phyloP scores from a whole-genome alignment of 2,888 invertebrate genomes.

The Apoderus coryli region DNA sequence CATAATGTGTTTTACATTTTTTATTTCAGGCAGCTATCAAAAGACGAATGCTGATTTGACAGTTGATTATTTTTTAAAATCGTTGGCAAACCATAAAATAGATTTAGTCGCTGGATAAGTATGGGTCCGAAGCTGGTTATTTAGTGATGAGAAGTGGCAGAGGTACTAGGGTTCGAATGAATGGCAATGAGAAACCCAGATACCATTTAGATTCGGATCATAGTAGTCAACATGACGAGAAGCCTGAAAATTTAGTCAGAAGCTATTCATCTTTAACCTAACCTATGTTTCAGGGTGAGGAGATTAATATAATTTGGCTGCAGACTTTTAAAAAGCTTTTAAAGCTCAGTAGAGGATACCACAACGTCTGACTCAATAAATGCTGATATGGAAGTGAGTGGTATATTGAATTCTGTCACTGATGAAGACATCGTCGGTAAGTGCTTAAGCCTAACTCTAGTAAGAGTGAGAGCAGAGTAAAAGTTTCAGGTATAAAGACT shows the following conservation, averaged over 20 bases:
- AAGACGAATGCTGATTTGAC: slow-evolving; percentile 36
- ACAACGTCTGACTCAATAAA: slow-evolving; percentile 36
- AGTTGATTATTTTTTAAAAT: slow-evolving; percentile 38
- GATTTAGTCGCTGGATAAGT: slow-evolving; percentile 32
- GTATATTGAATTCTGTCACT: slow-evolving; percentile 30
- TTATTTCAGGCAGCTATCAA: no score
- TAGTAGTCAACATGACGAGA: slow-evolving; percentile 37
- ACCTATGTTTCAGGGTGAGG: no score
- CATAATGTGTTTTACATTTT: no score
- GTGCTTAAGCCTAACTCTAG: no score
- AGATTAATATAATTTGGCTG: no score
- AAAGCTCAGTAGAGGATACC: slow-evolving; percentile 34
- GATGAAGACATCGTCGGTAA: slow-evolving; percentile 28
- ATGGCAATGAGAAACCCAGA: slow-evolving; percentile 31
- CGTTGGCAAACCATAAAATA: slow-evolving; percentile 34
- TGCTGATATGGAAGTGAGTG: slow-evolving; percentile 36
- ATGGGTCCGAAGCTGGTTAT: slow-evolving; percentile 30
- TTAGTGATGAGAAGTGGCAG: slow-evolving; percentile 29
- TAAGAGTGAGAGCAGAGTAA: no score
- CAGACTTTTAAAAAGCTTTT: no score
- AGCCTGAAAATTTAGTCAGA: slow-evolving; percentile 34
- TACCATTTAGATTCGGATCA: slow-evolving; percentile 39
- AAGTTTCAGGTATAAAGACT: slow-evolving; percentile 21
- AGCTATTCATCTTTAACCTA: no score
- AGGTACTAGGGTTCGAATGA: slow-evolving; percentile 25